Evolutionary conservation across 2,888 invertebrate species (phyloP).

Genomic region (Elegia similella): DNA sequence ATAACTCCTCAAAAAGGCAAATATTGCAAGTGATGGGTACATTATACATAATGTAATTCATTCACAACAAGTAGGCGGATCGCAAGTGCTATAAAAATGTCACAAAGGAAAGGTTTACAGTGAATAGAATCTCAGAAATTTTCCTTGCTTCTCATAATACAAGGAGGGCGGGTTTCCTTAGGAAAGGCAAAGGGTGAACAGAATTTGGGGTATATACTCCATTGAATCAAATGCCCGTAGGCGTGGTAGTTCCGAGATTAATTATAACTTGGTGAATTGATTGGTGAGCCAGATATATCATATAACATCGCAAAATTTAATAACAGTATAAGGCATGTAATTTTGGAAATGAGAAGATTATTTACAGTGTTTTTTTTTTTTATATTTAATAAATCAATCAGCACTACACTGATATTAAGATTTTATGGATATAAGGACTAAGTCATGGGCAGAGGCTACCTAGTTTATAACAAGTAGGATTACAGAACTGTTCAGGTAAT

Average conservation of each 20-base stretch:
- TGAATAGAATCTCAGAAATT: conserved; percentile 36
- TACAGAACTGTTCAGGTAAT: too few relatives aligned
- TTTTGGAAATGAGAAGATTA: too few relatives aligned
- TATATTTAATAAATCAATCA: too few relatives aligned
- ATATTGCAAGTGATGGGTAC: not conserved
- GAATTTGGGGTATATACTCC: conserved; percentile 17
- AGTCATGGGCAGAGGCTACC: too few relatives aligned
- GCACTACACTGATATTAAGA: too few relatives aligned
- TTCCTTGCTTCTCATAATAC: conserved; percentile 36
- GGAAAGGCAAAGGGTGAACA: conserved; percentile 35
- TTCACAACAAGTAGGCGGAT: conserved; percentile 14
- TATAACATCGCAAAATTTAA: not conserved
- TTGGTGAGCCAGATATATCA: conserved; percentile 1
- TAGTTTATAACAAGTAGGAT: too few relatives aligned
- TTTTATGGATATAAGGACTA: too few relatives aligned
- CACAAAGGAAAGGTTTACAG: conserved; percentile 25
- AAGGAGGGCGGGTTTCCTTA: conserved; percentile 34
- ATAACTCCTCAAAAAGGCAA: not conserved
- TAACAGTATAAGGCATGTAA: not conserved
- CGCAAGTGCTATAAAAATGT: conserved; percentile 25
- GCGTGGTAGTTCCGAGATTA: conserved; percentile 21
- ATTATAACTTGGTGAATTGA: conserved; percentile 20
- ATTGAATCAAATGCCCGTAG: conserved; percentile 18
- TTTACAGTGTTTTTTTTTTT: too few relatives aligned
- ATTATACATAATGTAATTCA: not conserved